Evolutionary conservation across 2,113 vertebrate genomes (phyloP), one percentile per base, ranked within the genome.

Genomic region (Leucopsar rothschildi): DNA sequence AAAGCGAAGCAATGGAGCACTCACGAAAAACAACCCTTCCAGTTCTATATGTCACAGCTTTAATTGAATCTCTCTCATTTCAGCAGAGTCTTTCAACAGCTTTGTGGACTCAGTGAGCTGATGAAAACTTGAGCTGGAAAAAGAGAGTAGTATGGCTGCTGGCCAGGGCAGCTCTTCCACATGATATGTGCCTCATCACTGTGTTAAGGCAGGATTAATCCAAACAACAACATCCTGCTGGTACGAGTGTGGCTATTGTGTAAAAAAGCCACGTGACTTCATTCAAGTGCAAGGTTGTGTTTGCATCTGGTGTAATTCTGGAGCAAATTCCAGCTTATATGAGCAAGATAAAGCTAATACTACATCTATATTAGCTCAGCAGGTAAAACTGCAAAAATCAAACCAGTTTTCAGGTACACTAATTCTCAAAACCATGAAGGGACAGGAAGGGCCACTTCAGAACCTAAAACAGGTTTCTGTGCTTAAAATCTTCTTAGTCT

Each of bases 231-330:
- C 49, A 56, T 39, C 21, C 33, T 37, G 4, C 60, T 56, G 21
- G 49, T 52, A 24, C 0, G 0, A 37, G 44, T 3, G 18, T 31
- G 24, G n/a, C 50, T 72, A 2, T 15, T 15, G 49, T 15, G 0
- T 52, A 60, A 85, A 71, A 73, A 65, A 31, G 9, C 31, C 79
- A 49, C n/a, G 9, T 10, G 11, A 28, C 8, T 61, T 37, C 45
- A 33, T 55, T 55, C 12, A 23, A 40, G 22, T 31, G 25, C 68
- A 65, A 66, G 9, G 15, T 49, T 1, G 0, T 44, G 31, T 57
- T 61, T 91, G 21, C 28, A 35, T 61, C 45, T 60, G 44, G 10
- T 50, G 1, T 17, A 57, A 28, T 59, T 79, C 39, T 29, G 24
- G 80, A 18, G 25, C n/a, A 81, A 72, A 83, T 45, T 9, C 44